A percentile compares a stretch with the other conserved stretches of the same genome.
Evolutionary conservation across 2,797 vertebrate species (phyloP).

Genomic region (Micropoecilia bifurca): DNA sequence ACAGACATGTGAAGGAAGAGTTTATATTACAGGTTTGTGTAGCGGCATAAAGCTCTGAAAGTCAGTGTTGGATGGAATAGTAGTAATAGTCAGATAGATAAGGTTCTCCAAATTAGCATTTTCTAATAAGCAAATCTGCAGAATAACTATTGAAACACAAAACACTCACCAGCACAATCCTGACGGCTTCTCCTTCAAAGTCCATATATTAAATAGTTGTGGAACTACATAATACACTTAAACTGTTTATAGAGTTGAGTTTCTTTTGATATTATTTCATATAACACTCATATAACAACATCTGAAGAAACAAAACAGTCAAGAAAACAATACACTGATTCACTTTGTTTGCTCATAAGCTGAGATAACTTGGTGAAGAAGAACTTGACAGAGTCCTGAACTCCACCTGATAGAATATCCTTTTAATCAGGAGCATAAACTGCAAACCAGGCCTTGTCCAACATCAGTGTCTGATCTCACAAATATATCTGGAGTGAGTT

Average conservation of each 20-base stretch:
- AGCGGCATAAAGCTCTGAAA: not conserved
- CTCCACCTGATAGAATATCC: not conserved
- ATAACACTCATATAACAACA: not conserved
- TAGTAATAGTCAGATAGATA: not conserved
- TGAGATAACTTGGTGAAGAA: not conserved
- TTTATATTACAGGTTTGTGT: not conserved
- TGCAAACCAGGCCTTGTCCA: not conserved
- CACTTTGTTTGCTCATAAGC: not conserved
- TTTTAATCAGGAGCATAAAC: not conserved
- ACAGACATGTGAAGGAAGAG: constrained; percentile 11
- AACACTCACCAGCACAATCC: not conserved
- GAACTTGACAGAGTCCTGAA: not conserved
- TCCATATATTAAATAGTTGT: not conserved
- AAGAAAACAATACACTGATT: not conserved
- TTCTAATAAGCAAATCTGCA: not conserved
- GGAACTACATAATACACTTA: not conserved
- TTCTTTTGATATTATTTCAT: not conserved
- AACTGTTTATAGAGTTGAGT: not conserved
- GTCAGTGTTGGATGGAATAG: not conserved
- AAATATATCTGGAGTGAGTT: not conserved
- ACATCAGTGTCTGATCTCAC: not conserved
- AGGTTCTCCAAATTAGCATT: not conserved
- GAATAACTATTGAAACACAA: not conserved
- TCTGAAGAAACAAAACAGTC: not conserved
- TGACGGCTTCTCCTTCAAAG: not conserved